Evolutionary conservation across 1,140 invertebrate genomes (phyloP).

Genomic region (Bombus soroeensis): DNA sequence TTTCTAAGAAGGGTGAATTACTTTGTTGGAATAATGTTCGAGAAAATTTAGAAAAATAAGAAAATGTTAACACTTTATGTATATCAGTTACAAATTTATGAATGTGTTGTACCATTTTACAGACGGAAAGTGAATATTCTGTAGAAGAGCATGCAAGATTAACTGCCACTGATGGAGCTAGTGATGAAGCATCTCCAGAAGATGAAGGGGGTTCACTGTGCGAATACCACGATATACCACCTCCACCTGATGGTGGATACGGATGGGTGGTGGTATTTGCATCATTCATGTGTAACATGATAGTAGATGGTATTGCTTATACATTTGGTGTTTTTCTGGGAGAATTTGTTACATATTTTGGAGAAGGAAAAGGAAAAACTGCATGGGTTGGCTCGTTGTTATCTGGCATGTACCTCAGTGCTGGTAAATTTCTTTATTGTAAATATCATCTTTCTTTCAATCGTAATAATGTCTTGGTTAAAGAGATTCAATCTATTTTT

Average conservation of each 20-base stretch:
- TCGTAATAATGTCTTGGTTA: neutral
- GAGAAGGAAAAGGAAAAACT: constrained; percentile 92
- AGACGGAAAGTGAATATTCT: constrained; percentile 93
- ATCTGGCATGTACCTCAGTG: constrained; percentile 96
- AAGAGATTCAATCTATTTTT: constrained; percentile 54
- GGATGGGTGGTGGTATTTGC: constrained; percentile 97
- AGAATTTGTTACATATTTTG: constrained; percentile 92
- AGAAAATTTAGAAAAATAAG: neutral
- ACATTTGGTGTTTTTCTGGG: constrained; percentile 95
- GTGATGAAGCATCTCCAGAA: constrained; percentile 85
- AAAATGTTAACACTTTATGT: neutral
- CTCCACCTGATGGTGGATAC: constrained; percentile 93
- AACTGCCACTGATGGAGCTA: constrained; percentile 82
- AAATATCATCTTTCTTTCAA: neutral
- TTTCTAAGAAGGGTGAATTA: neutral
- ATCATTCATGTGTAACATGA: constrained; percentile 98
- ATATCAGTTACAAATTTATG: neutral
- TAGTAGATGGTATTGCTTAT: constrained; percentile 98
- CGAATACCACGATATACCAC: constrained; percentile 90
- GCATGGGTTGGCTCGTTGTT: constrained; percentile 97
- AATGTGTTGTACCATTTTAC: constrained; percentile 78
- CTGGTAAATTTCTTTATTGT: constrained; percentile 84
- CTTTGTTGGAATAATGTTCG: neutral
- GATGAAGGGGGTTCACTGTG: constrained; percentile 89
- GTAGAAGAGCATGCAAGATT: constrained; percentile 90